Evolutionary conservation across 1,140 invertebrate genomes (phyloP), one percentile per base, ranked within the genome.

Genomic region (Chrysoperla carnea): DNA sequence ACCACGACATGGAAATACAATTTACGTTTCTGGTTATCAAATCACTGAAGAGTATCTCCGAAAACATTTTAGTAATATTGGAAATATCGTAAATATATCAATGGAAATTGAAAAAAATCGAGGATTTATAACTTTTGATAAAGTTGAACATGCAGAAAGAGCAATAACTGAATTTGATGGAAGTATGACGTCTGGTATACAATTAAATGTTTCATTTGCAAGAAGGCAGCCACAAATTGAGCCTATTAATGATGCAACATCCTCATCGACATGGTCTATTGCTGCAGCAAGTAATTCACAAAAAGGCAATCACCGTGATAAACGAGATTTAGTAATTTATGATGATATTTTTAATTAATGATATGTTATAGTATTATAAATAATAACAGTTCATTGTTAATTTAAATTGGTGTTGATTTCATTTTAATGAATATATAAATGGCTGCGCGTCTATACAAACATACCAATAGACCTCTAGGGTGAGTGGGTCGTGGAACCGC

Each of bases 41-140:
- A 78, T 90, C 36, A 82, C 78, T 0, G 84, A 90, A 57, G 81
- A 87, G 37, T 78, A 85, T 46, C 61, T 90, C 0, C 78, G 79
- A 55, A 86, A 83, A 54, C 75, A 79, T 35, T 88, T 89, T 55
- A 67, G 70, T 37, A 73, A 75, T 23, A 81, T 79, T 63, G 86
- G 85, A 29, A 78, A 74, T 47, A 86, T 91, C 51, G 68, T 88
- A 1, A 88, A 88, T 63, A 79, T 90, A n/a, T 81, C 78, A 1
- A 86, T 90, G 80, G 86, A 92, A 64, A 72, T 76, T 49, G 84
- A 89, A 48, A 89, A 86, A 63, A 78, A 85, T 60, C 85, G 87
- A 56, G 89, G 85, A 8, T 94, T 92, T 67, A 73, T 96, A 6
- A 90, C 89, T 5, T 96, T 94, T 68, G 88, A 92, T 47, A 89